Evolutionary conservation across 2,888 invertebrate species (phyloP).

Genomic region (Cryptophagus acutangulus): DNA sequence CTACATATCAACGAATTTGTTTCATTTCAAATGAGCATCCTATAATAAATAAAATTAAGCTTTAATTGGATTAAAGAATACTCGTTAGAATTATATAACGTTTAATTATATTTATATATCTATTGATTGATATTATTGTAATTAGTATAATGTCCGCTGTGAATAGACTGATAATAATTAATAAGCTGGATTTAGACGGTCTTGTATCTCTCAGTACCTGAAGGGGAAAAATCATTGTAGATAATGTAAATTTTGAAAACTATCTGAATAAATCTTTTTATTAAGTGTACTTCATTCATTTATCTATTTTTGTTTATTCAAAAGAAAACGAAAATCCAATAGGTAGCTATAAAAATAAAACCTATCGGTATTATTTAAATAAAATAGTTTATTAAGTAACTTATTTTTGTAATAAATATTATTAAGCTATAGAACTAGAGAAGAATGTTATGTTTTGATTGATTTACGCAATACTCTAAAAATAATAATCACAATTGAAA

Average conservation of each 20-base stretch:
- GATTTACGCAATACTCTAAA: too few relatives aligned
- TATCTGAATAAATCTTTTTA: constrained; percentile 9
- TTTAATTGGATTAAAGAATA: not conserved
- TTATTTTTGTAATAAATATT: too few relatives aligned
- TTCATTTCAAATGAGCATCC: too few relatives aligned
- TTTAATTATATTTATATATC: not conserved
- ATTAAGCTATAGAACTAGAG: too few relatives aligned
- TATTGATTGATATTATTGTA: not conserved
- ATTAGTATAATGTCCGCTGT: not conserved
- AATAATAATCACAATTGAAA: constrained; percentile 4
- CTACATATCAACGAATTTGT: too few relatives aligned
- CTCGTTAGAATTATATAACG: constrained; percentile 1
- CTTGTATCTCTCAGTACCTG: constrained; percentile 20
- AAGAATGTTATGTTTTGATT: too few relatives aligned
- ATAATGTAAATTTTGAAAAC: constrained; percentile 5
- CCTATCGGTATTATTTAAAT: too few relatives aligned
- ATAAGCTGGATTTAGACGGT: constrained; percentile 12
- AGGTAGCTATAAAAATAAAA: too few relatives aligned
- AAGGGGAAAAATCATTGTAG: constrained; percentile 11
- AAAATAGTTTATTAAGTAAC: too few relatives aligned
- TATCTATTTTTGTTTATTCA: not conserved
- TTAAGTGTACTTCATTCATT: not conserved
- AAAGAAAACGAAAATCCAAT: not conserved
- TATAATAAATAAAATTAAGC: too few relatives aligned
- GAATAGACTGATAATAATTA: constrained; percentile 10